These are phyloP conservation scores for Tylochromis polylepis DNA, from an alignment of 2,113 vertebrate species.

Conservation along the genomic window DNA sequence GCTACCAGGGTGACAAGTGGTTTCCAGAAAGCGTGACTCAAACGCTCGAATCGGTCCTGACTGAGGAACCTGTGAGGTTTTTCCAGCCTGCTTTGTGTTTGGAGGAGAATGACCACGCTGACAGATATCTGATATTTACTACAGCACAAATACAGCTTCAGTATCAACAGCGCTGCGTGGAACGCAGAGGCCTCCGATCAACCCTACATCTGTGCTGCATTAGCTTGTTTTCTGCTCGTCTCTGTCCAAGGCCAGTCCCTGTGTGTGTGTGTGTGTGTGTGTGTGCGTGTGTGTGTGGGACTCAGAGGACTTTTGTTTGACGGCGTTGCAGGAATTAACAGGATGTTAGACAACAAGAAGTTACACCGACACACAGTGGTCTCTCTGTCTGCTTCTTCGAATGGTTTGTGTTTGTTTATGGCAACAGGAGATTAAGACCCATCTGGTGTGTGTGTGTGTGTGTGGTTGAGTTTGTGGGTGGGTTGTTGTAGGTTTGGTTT, in stretches of 20 bases:
- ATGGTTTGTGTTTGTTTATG: conserved; percentile 40
- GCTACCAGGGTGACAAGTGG: background rate
- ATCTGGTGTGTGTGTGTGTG: conserved; percentile 32
- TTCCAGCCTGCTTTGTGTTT: background rate
- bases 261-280: background rate
- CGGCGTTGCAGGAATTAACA: conserved; percentile 40
- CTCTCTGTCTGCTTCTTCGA: conserved; percentile 21
- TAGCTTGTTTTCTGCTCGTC: conserved; percentile 6
- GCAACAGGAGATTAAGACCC: conserved; percentile 46
- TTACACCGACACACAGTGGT: conserved; percentile 30
- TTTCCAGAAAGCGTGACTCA: background rate
- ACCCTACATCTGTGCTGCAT: conserved; percentile 12
- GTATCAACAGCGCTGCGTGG: background rate
- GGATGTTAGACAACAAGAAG: conserved; percentile 48
- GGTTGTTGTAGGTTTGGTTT: conserved; percentile 4
- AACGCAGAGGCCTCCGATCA: background rate
- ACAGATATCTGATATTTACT: background rate
- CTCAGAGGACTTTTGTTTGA: conserved; percentile 19
- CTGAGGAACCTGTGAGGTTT: background rate
- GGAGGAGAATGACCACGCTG: background rate
- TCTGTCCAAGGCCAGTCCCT: background rate
- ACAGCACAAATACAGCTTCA: background rate
- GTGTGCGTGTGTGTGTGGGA: background rate
- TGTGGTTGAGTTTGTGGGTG: background rate
- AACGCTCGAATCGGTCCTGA: background rate